Conservation (phyloP, 2,113 vertebrate species). For the Callorhinus ursinus region DNA sequence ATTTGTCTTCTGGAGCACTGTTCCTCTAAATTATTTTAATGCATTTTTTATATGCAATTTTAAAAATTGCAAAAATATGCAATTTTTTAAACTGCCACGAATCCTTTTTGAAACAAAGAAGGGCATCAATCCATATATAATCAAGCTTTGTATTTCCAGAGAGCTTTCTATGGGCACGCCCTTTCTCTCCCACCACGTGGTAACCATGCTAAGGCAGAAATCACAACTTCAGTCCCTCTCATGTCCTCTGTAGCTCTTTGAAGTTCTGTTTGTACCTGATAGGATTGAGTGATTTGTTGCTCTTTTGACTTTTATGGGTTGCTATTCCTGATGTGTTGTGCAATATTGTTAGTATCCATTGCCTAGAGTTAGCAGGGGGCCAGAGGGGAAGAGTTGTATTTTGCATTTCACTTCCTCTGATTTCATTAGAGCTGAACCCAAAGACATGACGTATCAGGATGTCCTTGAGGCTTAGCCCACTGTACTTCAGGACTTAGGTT, state of each 20-base stretch:
- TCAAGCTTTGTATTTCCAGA: not conserved
- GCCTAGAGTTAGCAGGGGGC: not conserved
- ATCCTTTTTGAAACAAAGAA: not conserved
- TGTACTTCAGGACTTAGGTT: not conserved
- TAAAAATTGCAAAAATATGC: not conserved
- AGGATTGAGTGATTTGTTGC: not conserved
- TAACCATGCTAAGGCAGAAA: not conserved
- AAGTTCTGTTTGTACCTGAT: not conserved
- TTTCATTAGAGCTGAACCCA: not conserved
- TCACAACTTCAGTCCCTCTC: not conserved
- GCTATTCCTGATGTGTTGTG: not conserved
- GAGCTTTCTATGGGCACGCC: not conserved
- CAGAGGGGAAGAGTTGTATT: not conserved
- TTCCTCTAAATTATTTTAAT: not conserved
- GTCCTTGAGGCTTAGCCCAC: not conserved
- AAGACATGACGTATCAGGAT: not conserved
- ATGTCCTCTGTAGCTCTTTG: not conserved
- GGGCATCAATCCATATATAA: not conserved
- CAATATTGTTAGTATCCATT: accelerated
- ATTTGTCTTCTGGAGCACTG: not conserved
- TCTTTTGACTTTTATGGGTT: not conserved
- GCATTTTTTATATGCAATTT: not conserved
- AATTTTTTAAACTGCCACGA: not conserved
- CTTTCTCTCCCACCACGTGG: not conserved
- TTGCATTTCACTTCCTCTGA: not conserved